Evolutionary conservation across 92 coral and sea anemone genomes (phyloP), one percentile per base, ranked within the genome.

Genomic region (Meandrina meandrites): DNA sequence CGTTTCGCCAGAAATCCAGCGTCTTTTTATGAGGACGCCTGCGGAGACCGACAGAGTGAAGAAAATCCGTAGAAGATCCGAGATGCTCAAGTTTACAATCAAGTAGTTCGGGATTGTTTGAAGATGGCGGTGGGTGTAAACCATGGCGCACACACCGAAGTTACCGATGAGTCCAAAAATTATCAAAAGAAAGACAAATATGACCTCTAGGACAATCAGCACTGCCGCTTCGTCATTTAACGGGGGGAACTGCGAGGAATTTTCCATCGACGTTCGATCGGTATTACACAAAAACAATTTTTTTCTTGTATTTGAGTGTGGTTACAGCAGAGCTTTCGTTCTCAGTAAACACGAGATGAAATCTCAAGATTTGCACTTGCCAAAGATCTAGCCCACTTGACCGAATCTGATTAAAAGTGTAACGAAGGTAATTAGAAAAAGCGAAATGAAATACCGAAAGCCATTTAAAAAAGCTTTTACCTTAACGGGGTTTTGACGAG

Each of bases 121-220:
- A 31, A 94, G 86, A 19, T 90, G 93, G 47, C 86, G 90, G 17
- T 85, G 89, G 69, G 84, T 80, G 34, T 81, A 88, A 18, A 94
- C 91, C 73, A 86, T 90, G 1, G 87, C 76, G 36, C 94, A 94
- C 0, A 92, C 83, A 35, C 87, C 71, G 17, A 90, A 40, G 88
- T 94, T 94, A 74, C 97, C 97, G 13, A 94, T 31, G 2, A 92
- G 87, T 30, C 94, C 97, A 34, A 92, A 86, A 28, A 86, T 70
- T 32, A 90, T 87, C 8, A 94, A 13, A 0, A 88, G 28, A 2
- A 92, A 17, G 1, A 94, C 76, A 19, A 77, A 78, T 21, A 37
- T 70, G 76, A 90, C 92, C 79, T 92, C 90, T 32, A 94, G 28
- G 71, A 84, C 84, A 14, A 81, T 28, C 22, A 66, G 53, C 36